These are phyloP conservation scores for Euura saliciscinereae DNA, from an alignment of 1,140 invertebrate genomes.

Conservation along the genomic window DNA sequence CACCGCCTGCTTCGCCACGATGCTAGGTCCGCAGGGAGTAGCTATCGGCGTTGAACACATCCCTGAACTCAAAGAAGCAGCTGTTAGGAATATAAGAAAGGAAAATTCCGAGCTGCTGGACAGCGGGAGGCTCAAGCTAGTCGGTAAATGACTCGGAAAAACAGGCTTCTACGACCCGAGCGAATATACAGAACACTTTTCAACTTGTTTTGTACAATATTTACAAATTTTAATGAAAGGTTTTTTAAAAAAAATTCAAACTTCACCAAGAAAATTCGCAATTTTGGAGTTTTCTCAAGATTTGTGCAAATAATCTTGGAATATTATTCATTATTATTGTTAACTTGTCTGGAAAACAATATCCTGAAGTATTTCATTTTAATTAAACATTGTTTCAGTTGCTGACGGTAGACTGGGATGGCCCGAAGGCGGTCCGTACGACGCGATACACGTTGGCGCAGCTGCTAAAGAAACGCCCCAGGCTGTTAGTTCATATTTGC, in stretches of 20 bases:
- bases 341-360: too few species aligned
- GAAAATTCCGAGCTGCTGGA: slow-evolving; percentile 74
- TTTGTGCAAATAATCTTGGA: too few species aligned
- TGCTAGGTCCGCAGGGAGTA: slow-evolving; percentile 80
- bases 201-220: slow-evolving; percentile 10
- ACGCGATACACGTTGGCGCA: slow-evolving; percentile 94
- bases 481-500: slow-evolving; percentile 60
- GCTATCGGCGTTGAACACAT: slow-evolving; percentile 95
- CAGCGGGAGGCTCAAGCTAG: slow-evolving; percentile 70
- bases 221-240: slow-evolving; percentile 14
- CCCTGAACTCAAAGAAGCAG: slow-evolving; percentile 77
- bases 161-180: not conserved
- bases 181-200: slow-evolving; percentile 14
- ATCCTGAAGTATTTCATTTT: not conserved
- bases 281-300: too few species aligned
- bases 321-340: too few species aligned
- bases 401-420: slow-evolving; percentile 88
- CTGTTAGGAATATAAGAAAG: slow-evolving; percentile 78
- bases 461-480: slow-evolving; percentile 81
- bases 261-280: not conserved
- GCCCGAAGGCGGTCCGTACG: slow-evolving; percentile 76
- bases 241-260: slow-evolving; percentile 5
- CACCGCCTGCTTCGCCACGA: slow-evolving; percentile 91
- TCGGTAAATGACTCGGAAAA: slow-evolving; percentile 61
- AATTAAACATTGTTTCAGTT: slow-evolving; percentile 57